Percentiles rank a stretch among this genome's conserved stretches.
These are phyloP conservation scores for Drosophila histrio DNA, from an alignment of 2,888 invertebrate genomes.

Conservation along the genomic window DNA sequence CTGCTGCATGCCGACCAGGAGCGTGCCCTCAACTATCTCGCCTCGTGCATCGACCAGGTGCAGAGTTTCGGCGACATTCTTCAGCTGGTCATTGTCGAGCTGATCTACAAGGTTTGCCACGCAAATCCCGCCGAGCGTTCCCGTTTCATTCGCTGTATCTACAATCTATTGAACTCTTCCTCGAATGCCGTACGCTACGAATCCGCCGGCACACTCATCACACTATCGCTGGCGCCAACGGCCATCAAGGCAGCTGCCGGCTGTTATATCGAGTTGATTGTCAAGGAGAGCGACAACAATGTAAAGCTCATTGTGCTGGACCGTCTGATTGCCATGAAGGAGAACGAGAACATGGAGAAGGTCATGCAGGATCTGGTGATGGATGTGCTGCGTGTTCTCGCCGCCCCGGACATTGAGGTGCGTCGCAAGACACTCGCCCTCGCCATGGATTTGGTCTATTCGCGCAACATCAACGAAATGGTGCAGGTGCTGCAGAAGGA, in stretches of 20 bases:
- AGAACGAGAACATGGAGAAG: conserved; percentile 92
- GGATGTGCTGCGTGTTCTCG: conserved; percentile 97
- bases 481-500: conserved; percentile 96
- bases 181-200: conserved; percentile 99
- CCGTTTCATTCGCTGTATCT: conserved; percentile 99
- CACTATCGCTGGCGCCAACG: conserved; percentile 98
- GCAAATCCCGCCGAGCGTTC: conserved; percentile 97
- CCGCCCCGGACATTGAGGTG: conserved; percentile 97
- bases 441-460: conserved; percentile 95
- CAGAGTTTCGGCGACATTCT: conserved; percentile 97
- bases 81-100: conserved; percentile 98
- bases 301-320: conserved; percentile 99
- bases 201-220: conserved; percentile 98
- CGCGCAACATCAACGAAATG: conserved; percentile 97
- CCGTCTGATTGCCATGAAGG: conserved; percentile 94
- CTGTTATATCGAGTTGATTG: conserved; percentile 98
- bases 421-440: conserved; percentile 93
- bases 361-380: conserved; percentile 94
- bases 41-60: conserved; percentile 97
- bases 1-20: conserved; percentile 98
- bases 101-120: conserved; percentile 99
- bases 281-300: conserved; percentile 99
- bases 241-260: conserved; percentile 99
- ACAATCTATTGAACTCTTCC: conserved; percentile 96
- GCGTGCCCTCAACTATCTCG: conserved; percentile 95